Evolutionary conservation across 2,113 vertebrate species (phyloP).

Genomic region (Lampris incognitus): DNA sequence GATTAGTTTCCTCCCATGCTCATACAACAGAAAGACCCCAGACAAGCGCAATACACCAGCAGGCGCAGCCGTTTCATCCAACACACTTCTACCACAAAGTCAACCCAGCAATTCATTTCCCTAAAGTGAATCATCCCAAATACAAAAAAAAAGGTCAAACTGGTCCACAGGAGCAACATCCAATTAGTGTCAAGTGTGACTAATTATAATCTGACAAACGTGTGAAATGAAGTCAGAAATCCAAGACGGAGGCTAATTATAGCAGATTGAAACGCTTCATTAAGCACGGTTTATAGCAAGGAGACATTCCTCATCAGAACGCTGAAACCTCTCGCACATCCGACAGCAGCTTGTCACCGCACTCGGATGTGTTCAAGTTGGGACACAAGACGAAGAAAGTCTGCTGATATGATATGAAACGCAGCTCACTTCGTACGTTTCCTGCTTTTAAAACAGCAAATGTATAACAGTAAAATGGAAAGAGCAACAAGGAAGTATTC

Average conservation of each 20-base stretch:
- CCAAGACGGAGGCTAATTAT: constrained; percentile 79
- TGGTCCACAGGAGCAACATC: constrained; percentile 76
- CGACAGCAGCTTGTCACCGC: constrained; percentile 45
- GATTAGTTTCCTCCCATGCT: constrained; percentile 55
- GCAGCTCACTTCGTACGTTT: constrained; percentile 15
- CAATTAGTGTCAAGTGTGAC: constrained; percentile 82
- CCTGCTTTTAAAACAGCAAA: background rate
- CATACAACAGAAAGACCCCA: constrained; percentile 52
- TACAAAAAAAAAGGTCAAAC: constrained; percentile 73
- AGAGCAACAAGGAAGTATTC: background rate
- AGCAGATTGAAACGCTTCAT: constrained; percentile 80
- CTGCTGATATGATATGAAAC: constrained; percentile 20
- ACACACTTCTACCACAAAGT: constrained; percentile 60
- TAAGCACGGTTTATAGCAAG: constrained; percentile 71
- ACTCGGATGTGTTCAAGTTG: constrained; percentile 14
- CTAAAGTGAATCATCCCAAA: constrained; percentile 70
- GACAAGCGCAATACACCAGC: constrained; percentile 41
- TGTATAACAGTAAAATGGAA: background rate
- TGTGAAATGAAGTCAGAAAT: constrained; percentile 83
- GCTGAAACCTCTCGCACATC: constrained; percentile 50
- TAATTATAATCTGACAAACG: constrained; percentile 83
- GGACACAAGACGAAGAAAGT: constrained; percentile 18
- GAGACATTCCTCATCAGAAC: constrained; percentile 71
- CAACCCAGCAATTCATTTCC: constrained; percentile 65
- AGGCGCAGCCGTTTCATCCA: constrained; percentile 32